Evolutionary conservation across 2,113 vertebrate species (phyloP), one percentile per base, ranked within the genome.

Genomic region (Melanerpes aurifrons): DNA sequence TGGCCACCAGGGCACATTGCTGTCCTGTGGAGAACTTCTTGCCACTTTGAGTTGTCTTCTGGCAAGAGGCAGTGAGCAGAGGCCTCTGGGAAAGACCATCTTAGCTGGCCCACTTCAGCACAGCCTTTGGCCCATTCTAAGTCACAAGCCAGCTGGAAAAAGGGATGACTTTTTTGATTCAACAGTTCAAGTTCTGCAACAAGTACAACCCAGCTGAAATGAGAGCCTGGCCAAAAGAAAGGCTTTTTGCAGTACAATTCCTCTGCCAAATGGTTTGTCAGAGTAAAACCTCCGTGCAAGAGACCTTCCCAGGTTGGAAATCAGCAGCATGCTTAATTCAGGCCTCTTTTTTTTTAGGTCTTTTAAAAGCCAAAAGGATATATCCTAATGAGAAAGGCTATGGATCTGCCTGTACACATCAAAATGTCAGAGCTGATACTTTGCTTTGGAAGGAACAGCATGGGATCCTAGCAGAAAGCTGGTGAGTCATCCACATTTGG

Each of bases 341-440:
- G 90, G 59, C 6, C 68, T 84, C n/a, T 77, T 68, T 35, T 37
- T 18, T 26, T 37, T 18, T 15, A 91, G 66, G 63, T 66, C 90
- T 96, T 69, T 69, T 57, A 89, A 95, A 96, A 90, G 9, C 58
- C 59, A 59, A 70, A 57, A 78, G 74, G 58, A 79, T 58, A 67
- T 32, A 85, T 61, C 94, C 83, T 63, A 91, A 87, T 57, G 77
- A 82, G 50, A 92, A 96, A 68, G 67, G 82, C 35, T 89, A 40
- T 70, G 83, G 43, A 89, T 67, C 28, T 93, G 88, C 71, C 48
- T 75, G 53, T 16, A 6, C 54, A 66, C 73, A 71, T 89, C 90
- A 94, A 91, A 92, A 93, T 94, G 66, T 96, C 90, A 97, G 71
- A 72, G 86, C 31, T 88, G 74, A 66, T 94, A 91, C 79, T 94